A percentile compares a stretch with the other conserved stretches of the same genome.
Conservation (phyloP, 1,140 invertebrate species). For the Heliconius melpomene region DNA sequence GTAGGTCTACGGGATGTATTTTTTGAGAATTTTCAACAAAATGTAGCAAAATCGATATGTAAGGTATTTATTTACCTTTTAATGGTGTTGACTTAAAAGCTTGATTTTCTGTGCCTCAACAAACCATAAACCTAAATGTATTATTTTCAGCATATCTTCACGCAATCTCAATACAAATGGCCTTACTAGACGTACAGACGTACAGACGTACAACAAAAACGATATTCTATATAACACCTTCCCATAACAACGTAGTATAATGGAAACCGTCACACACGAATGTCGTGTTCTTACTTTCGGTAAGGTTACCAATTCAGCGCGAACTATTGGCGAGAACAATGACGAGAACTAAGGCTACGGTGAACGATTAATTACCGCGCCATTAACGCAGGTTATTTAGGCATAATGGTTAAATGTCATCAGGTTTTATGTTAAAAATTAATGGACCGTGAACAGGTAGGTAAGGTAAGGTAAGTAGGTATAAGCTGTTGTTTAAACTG, state of each 20-base stretch:
- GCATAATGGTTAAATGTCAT: slow-evolving; percentile 1
- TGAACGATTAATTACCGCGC: slow-evolving; percentile 35
- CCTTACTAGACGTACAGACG: no score
- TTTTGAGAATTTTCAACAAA: no score
- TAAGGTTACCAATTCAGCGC: slow-evolving; percentile 60
- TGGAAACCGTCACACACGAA: slow-evolving; percentile 48
- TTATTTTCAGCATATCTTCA: no score
- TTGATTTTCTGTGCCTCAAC: no score
- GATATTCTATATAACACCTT: neutral
- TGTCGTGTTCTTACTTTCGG: slow-evolving; percentile 66
- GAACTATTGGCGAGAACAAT: slow-evolving; percentile 52
- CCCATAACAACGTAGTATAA: slow-evolving; percentile 22
- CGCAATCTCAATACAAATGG: no score
- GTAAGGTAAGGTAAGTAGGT: neutral
- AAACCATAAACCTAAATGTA: no score
- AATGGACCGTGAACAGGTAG: neutral
- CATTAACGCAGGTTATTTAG: slow-evolving; percentile 29
- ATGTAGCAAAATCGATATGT: no score
- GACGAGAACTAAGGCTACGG: slow-evolving; percentile 45
- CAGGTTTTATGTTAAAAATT: slow-evolving; percentile 3
- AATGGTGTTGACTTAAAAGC: no score
- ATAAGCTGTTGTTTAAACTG: neutral
- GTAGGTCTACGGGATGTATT: no score
- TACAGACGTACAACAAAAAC: no score
- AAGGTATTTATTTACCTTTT: no score